phyloP scores from a whole-genome alignment of 37 sponge, comb jelly and placozoan genomes.

The Oscarella lobularis region DNA sequence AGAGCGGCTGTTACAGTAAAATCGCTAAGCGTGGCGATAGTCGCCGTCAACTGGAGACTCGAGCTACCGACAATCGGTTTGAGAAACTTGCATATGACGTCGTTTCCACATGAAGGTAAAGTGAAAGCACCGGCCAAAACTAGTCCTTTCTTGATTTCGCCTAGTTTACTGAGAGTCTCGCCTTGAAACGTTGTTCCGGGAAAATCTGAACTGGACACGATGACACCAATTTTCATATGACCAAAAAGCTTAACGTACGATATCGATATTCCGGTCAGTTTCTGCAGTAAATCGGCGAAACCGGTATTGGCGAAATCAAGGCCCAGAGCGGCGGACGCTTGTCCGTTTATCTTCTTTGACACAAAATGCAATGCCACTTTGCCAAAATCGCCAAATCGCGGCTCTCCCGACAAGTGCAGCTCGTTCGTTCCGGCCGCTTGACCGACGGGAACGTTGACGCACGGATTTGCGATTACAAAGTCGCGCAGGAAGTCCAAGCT shows the following conservation, averaged over 20 bases:
- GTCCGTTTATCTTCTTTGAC: not conserved
- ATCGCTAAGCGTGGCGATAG: not conserved
- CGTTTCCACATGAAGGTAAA: not conserved
- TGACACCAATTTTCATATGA: not conserved
- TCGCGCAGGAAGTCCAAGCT: too few relatives aligned
- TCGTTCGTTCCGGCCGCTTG: not conserved
- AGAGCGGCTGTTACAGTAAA: not conserved
- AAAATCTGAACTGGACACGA: not conserved
- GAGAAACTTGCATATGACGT: not conserved
- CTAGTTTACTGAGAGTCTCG: not conserved
- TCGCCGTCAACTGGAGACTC: not conserved
- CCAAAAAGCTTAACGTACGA: not conserved
- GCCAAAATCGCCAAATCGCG: not conserved
- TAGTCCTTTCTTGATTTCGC: not conserved
- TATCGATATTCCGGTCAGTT: not conserved
- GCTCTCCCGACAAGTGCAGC: not conserved
- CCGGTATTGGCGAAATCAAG: not conserved
- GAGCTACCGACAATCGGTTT: not conserved
- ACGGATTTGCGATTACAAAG: not conserved
- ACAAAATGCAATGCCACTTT: not conserved
- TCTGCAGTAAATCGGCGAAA: not conserved
- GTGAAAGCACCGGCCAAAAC: not conserved
- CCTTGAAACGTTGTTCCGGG: not conserved
- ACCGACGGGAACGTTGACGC: not conserved
- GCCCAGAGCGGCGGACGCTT: not conserved